Evolutionary conservation across 2,888 invertebrate genomes (phyloP).

Genomic region (Agonopterix subpropinquella): DNA sequence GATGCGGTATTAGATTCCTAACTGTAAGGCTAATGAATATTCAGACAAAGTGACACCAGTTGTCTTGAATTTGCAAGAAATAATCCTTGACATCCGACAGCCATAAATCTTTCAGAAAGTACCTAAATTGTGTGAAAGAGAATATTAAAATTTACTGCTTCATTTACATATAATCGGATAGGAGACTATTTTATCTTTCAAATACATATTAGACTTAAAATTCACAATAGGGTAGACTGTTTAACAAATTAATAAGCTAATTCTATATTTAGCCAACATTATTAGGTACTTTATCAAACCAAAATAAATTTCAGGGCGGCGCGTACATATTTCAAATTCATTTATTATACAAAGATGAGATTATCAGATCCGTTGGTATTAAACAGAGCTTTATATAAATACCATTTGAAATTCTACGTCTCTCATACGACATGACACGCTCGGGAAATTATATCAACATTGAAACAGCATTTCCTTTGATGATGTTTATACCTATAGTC

Average conservation of each 20-base stretch:
- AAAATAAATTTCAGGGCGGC: too few relatives aligned
- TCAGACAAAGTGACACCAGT: constrained; percentile 50
- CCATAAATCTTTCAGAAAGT: constrained; percentile 41
- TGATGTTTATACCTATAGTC: not conserved
- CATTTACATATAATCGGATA: constrained; percentile 4
- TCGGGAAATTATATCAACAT: not conserved
- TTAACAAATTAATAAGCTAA: too few relatives aligned
- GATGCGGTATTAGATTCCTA: constrained; percentile 41
- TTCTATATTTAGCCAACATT: too few relatives aligned
- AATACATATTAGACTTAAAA: not conserved
- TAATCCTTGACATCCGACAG: constrained; percentile 41
- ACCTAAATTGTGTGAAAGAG: constrained; percentile 19
- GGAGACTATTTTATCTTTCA: not conserved
- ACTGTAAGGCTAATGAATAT: constrained; percentile 53
- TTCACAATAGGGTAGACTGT: too few relatives aligned
- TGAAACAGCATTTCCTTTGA: not conserved
- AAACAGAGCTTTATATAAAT: not conserved
- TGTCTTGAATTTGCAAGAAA: constrained; percentile 56
- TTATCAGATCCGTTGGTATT: too few relatives aligned
- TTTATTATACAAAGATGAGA: too few relatives aligned
- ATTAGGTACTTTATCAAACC: too few relatives aligned
- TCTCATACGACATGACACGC: not conserved
- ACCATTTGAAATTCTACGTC: not conserved
- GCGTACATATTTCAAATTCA: too few relatives aligned
- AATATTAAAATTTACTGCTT: constrained; percentile 7